Evolutionary conservation across 1,140 invertebrate genomes (phyloP).

Genomic region (Aphelinus atriplicis): DNA sequence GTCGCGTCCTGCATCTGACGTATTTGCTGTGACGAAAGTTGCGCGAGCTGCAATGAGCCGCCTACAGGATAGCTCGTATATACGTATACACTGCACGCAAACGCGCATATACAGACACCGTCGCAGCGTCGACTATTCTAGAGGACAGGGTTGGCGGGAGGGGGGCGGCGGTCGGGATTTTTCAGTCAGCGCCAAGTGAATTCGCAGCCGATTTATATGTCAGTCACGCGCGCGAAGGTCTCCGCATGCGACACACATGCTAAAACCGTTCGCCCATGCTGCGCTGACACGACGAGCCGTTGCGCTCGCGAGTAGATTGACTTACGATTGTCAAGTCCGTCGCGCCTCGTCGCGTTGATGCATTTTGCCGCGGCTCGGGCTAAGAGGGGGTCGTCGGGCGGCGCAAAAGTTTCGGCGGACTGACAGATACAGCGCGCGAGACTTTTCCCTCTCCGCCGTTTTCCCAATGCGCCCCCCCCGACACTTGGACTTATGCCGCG

Average conservation of each 20-base stretch:
- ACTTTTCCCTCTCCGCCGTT: slow-evolving; percentile 2
- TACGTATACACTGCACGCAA: background rate
- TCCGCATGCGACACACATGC: slow-evolving; percentile 1
- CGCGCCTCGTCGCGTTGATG: slow-evolving; percentile 1
- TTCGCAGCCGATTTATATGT: slow-evolving; percentile 23
- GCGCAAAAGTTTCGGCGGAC: background rate
- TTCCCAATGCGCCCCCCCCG: background rate
- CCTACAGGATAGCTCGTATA: background rate
- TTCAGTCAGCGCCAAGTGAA: slow-evolving; percentile 27
- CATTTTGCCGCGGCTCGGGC: slow-evolving; percentile 5
- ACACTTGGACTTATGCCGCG: slow-evolving; percentile 9
- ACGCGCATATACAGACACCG: background rate
- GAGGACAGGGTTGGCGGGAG: background rate
- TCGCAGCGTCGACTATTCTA: background rate
- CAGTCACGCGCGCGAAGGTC: slow-evolving; percentile 30
- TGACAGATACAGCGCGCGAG: background rate
- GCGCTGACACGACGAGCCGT: background rate
- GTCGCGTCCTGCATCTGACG: too few species aligned
- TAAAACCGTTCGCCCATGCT: background rate
- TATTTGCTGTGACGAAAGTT: too few species aligned
- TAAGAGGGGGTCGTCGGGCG: too few species aligned
- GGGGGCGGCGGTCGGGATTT: slow-evolving; percentile 4
- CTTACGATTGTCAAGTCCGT: slow-evolving; percentile 19
- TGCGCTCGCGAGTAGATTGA: slow-evolving; percentile 17
- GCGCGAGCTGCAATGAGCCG: slow-evolving; percentile 20